Evolutionary conservation across 30 jellyfish, hydroid and myxozoan genomes (phyloP).

Genomic region (Cassiopea andromeda): DNA sequence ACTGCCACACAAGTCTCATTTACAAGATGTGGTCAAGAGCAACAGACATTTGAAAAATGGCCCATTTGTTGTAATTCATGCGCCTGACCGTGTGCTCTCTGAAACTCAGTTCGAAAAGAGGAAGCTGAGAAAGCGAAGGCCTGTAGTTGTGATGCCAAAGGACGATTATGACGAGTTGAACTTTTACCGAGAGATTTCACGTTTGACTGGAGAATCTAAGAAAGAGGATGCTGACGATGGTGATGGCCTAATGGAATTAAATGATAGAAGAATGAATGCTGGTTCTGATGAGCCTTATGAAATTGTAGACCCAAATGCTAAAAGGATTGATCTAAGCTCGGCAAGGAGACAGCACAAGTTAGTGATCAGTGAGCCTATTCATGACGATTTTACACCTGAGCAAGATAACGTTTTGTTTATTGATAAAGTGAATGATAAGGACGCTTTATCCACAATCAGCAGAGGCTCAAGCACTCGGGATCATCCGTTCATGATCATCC

Average conservation of each 20-base stretch:
- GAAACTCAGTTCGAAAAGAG: slow-evolving; percentile 40
- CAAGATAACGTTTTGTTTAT: slow-evolving; percentile 65
- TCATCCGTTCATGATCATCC: slow-evolving; percentile 51
- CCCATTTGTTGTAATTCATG: slow-evolving; percentile 44
- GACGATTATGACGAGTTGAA: slow-evolving; percentile 70
- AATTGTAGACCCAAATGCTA: slow-evolving; percentile 26
- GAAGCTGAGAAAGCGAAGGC: slow-evolving; percentile 22
- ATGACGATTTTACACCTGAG: slow-evolving; percentile 77
- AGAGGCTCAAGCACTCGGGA: slow-evolving; percentile 53
- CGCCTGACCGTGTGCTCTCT: slow-evolving; percentile 41
- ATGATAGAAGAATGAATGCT: background rate
- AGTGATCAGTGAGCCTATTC: slow-evolving; percentile 62
- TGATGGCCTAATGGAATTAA: background rate
- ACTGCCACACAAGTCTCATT: slow-evolving; percentile 48
- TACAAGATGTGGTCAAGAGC: slow-evolving; percentile 11
- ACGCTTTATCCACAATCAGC: slow-evolving; percentile 41
- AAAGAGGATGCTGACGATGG: slow-evolving; percentile 31
- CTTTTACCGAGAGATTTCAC: slow-evolving; percentile 58
- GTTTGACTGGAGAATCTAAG: slow-evolving; percentile 59
- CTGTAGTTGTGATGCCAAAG: slow-evolving; percentile 65
- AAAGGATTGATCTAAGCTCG: slow-evolving; percentile 15
- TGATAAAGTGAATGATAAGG: slow-evolving; percentile 46
- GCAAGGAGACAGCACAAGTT: slow-evolving; percentile 32
- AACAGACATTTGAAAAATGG: slow-evolving; percentile 20
- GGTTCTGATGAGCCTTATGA: slow-evolving; percentile 59